phyloP scores from a whole-genome alignment of 2,113 vertebrate species.

The Procavia capensis region DNA sequence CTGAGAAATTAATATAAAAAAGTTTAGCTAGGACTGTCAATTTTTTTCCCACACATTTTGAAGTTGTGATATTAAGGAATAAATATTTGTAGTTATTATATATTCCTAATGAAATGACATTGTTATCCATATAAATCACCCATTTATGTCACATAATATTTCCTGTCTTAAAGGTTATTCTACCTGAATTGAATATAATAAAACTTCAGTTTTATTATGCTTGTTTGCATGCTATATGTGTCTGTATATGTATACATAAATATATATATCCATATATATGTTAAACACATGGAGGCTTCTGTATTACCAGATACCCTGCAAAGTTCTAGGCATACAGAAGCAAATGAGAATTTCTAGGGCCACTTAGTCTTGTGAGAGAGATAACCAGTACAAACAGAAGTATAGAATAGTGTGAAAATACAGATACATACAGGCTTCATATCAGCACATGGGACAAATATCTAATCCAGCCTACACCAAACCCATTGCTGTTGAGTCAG shows the following conservation, averaged over 20 bases:
- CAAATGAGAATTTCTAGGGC: background rate
- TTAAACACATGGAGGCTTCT: too few species aligned
- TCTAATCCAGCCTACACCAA: background rate
- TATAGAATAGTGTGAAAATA: background rate
- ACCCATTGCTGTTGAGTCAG: too few species aligned
- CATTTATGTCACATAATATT: background rate
- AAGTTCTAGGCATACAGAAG: background rate
- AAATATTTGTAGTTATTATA: background rate
- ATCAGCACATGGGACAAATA: background rate
- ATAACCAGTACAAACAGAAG: background rate
- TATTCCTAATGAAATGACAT: background rate
- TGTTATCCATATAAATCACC: background rate
- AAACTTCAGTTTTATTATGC: background rate
- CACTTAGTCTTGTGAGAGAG: background rate
- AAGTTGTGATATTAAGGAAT: background rate
- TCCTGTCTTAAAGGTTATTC: background rate
- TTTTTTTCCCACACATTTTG: background rate
- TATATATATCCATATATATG: too few species aligned
- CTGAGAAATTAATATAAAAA: background rate
- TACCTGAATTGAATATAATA: background rate
- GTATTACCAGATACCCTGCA: background rate
- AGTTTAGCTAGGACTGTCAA: background rate
- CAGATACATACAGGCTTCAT: background rate
- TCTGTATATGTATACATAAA: too few species aligned
- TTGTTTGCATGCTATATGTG: background rate